Conservation (phyloP, 2,888 invertebrate genomes). For the Leptura quadrifasciata region DNA sequence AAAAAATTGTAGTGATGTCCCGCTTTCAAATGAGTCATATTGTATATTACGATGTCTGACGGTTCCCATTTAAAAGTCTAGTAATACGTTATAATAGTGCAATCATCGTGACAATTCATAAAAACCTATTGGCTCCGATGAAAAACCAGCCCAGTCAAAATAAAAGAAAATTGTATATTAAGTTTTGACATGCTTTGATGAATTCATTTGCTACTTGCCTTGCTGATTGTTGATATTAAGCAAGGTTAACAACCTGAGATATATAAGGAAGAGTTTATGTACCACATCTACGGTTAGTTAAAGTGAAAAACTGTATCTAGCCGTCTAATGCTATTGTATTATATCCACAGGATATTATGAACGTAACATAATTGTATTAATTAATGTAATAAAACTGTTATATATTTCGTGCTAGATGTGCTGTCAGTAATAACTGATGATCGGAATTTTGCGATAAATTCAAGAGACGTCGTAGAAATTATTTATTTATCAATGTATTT, state of each 20-base stretch:
- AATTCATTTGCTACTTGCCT: conserved; percentile 3
- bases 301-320: conserved; percentile 48
- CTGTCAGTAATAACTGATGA: conserved; percentile 2
- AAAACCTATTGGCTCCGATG: no score
- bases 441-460: no score
- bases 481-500: no score
- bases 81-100: no score
- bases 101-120: no score
- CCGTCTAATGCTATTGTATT: conserved; percentile 19
- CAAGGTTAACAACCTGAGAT: conserved; percentile 50
- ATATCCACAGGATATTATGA: conserved; percentile 15
- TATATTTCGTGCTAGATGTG: neutral
- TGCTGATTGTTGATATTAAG: neutral
- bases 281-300: conserved; percentile 43
- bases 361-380: conserved; percentile 11
- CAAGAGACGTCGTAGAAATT: no score
- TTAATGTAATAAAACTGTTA: conserved; percentile 9
- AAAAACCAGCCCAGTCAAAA: neutral
- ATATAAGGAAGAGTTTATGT: conserved; percentile 43
- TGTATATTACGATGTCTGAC: no score
- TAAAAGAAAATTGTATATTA: neutral
- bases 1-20: no score
- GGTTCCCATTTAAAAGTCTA: no score
- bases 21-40: no score
- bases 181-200: neutral